Conservation (phyloP, 2,888 invertebrate species). For the Cyclophora albipunctata region DNA sequence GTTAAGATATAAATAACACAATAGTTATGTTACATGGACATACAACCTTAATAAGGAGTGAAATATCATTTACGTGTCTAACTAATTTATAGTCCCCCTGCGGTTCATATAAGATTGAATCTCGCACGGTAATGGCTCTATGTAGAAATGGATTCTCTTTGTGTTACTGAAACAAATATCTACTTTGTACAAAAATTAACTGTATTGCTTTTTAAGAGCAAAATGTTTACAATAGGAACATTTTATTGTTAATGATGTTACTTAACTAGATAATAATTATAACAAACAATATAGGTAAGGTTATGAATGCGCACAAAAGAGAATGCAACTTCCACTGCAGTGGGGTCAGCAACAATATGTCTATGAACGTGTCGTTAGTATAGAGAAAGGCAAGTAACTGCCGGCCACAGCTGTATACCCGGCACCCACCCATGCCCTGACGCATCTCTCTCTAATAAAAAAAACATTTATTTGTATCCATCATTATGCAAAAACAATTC, state of each 20-base stretch:
- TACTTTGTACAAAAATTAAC: constrained; percentile 16
- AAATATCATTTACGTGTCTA: constrained; percentile 39
- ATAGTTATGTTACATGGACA: constrained; percentile 63
- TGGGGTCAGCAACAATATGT: not conserved
- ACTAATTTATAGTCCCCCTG: constrained; percentile 46
- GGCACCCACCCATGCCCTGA: constrained; percentile 53
- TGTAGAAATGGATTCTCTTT: constrained; percentile 25
- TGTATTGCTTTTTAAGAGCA: constrained; percentile 8
- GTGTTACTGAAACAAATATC: constrained; percentile 15
- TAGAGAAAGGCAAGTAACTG: constrained; percentile 11
- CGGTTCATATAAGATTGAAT: constrained; percentile 24
- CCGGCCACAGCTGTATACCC: constrained; percentile 34
- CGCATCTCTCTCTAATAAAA: constrained; percentile 44
- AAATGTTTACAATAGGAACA: constrained; percentile 20
- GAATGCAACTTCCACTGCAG: constrained; percentile 13
- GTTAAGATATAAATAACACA: constrained; percentile 65
- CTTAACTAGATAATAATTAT: constrained; percentile 6
- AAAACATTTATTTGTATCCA: constrained; percentile 37
- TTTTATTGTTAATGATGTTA: constrained; percentile 10
- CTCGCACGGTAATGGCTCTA: constrained; percentile 19
- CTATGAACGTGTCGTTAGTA: not conserved
- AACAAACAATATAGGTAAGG: constrained; percentile 5
- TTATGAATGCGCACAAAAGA: constrained; percentile 13
- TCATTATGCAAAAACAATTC: constrained; percentile 58
- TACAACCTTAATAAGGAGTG: constrained; percentile 70